phyloP scores from a whole-genome alignment of 2,113 vertebrate genomes.

The Andinoacara biseriatus region DNA sequence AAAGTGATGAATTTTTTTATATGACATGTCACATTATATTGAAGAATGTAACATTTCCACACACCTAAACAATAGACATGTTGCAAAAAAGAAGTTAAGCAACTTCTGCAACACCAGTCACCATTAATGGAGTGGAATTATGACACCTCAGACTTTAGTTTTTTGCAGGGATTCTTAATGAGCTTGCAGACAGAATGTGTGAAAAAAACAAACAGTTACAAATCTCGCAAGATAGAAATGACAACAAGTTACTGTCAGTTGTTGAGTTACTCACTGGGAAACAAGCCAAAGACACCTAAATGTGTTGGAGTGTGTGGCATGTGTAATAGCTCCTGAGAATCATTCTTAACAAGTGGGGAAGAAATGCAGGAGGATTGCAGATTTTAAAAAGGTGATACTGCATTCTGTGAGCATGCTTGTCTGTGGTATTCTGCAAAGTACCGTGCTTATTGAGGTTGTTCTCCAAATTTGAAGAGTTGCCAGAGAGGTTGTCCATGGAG shows the following conservation, averaged over 20 bases:
- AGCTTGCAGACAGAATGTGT: conserved; percentile 1
- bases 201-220: not conserved
- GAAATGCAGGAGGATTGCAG: not conserved
- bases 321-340: not conserved
- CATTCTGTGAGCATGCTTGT: not conserved
- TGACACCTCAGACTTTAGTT: not conserved
- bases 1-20: not conserved
- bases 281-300: not conserved
- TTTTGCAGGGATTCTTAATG: not conserved
- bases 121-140: not conserved
- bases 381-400: not conserved
- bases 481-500: conserved; percentile 91
- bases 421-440: conserved; percentile 56
- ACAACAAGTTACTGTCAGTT: not conserved
- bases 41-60: not conserved
- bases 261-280: not conserved
- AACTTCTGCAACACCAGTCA: not conserved
- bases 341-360: not conserved
- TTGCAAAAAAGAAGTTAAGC: not conserved
- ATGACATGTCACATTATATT: not conserved
- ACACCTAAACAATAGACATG: not conserved
- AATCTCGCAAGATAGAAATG: not conserved
- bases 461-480: conserved; percentile 91
- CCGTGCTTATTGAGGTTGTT: conserved; percentile 95
- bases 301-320: not conserved